Conservation (phyloP, 2,797 vertebrate genomes). For the Enteromius thamalakanensis region DNA sequence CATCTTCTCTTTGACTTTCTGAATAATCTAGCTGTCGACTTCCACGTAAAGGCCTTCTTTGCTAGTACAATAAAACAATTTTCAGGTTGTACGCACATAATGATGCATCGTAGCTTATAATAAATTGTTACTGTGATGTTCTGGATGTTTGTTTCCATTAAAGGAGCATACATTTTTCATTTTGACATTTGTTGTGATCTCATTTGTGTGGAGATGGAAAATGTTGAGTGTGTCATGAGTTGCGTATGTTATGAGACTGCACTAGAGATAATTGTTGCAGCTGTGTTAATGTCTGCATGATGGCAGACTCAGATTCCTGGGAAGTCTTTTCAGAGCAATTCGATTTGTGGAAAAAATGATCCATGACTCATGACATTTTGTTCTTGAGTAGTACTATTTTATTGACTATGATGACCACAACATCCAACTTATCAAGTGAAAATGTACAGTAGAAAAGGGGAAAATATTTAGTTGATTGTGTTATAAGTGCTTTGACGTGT, state of each 20-base stretch:
- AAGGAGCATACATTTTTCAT: neutral
- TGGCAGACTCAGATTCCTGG: neutral
- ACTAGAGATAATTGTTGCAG: neutral
- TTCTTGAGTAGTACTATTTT: neutral
- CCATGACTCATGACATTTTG: slow-evolving; percentile 1
- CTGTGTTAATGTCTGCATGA: neutral
- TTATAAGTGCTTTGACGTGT: neutral
- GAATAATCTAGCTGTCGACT: neutral
- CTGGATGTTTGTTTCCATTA: neutral
- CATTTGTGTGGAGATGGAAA: slow-evolving; percentile 2
- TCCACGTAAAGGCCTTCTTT: neutral
- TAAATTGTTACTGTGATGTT: neutral
- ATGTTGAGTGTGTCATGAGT: slow-evolving; percentile 3
- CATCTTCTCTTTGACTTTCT: no score
- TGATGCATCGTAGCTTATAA: neutral
- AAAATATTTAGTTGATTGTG: neutral
- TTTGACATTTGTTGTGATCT: neutral
- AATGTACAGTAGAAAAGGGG: neutral
- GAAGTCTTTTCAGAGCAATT: slow-evolving; percentile 8
- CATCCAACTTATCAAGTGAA: neutral
- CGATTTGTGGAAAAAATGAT: slow-evolving; percentile 7
- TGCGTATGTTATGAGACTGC: neutral
- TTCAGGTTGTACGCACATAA: neutral
- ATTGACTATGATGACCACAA: neutral
- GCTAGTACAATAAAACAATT: neutral